These are phyloP conservation scores for Tipula lateralis DNA, from an alignment of 2,888 invertebrate species.

Conservation along the genomic window DNA sequence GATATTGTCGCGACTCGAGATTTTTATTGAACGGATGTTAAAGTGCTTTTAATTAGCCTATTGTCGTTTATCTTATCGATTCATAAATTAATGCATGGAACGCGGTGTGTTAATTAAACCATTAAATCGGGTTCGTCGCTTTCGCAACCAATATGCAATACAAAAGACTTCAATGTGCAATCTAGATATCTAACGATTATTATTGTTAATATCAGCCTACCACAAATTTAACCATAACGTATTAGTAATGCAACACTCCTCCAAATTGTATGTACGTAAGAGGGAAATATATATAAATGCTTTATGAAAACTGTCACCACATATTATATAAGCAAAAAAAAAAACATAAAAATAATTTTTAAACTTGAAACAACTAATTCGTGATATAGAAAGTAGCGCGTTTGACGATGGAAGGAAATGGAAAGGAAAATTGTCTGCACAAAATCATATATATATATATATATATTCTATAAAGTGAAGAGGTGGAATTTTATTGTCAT, in stretches of 20 bases:
- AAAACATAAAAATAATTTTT: neutral
- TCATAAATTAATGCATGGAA: neutral
- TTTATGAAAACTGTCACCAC: neutral
- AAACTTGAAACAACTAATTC: neutral
- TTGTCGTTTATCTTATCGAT: constrained; percentile 24
- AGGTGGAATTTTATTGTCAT: neutral
- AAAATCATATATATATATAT: neutral
- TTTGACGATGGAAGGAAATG: neutral
- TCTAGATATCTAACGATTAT: no score
- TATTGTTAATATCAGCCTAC: neutral
- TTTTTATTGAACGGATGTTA: neutral
- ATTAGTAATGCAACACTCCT: neutral
- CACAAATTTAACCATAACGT: neutral
- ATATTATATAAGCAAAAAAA: neutral
- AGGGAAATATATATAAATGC: neutral
- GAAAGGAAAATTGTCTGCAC: neutral
- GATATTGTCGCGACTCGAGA: neutral
- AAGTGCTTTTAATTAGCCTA: constrained; percentile 24
- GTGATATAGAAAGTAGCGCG: constrained; percentile 1
- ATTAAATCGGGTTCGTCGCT: neutral
- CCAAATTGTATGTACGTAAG: neutral
- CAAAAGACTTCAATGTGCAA: neutral
- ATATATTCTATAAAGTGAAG: no score
- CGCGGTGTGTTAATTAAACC: neutral
- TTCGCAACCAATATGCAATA: neutral